Evolutionary conservation across 2,888 invertebrate genomes (phyloP), one percentile per base, ranked within the genome.

Genomic region (Acleris emargana): DNA sequence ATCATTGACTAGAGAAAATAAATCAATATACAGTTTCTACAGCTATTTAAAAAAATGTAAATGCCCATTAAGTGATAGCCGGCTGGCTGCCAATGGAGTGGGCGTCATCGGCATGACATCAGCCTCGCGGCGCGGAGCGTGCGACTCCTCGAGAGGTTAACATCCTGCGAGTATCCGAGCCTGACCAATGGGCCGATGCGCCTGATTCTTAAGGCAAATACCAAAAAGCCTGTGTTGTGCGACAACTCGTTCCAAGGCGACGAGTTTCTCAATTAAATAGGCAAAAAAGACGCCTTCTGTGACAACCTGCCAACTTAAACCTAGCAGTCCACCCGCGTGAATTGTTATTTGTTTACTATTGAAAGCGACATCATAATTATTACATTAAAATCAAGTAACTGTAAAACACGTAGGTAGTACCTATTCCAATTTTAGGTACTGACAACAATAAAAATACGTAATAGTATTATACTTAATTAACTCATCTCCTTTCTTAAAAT

Each of bases 41-140:
- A 60, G 18, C 57, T 57, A 64, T 57, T 66, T 62, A 50, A n/a
- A 43, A 69, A 68, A 70, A 76, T 74, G 67, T 71, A 73, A 75
- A 73, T 71, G 72, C 64, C 70, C 73, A 75, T 73, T 71, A 71
- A 72, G 71, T 70, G 76, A 74, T 72, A 74, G 77, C 74, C 70
- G 75, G 71, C 69, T 71, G 68, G 60, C 69, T 71, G 68, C 59
- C 69, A 54, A 60, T 68, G 64, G 62, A 64, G 79, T 80, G 80
- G 83, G 82, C 76, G 81, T 81, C 73, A 72, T 64, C 76, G 72
- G 79, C 78, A 82, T 88, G 87, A 89, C 87, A 87, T 88, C 86
- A 88, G 76, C 77, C 75, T 76, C 71, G 61, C 68, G 71, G 70
- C 68, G 73, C 42, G 42, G 54, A 69, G 71, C 75, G 69, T 70